Percentiles rank a stretch among this genome's conserved stretches.
Evolutionary conservation across 2,797 vertebrate genomes (phyloP).

Genomic region (Salarias fasciatus): DNA sequence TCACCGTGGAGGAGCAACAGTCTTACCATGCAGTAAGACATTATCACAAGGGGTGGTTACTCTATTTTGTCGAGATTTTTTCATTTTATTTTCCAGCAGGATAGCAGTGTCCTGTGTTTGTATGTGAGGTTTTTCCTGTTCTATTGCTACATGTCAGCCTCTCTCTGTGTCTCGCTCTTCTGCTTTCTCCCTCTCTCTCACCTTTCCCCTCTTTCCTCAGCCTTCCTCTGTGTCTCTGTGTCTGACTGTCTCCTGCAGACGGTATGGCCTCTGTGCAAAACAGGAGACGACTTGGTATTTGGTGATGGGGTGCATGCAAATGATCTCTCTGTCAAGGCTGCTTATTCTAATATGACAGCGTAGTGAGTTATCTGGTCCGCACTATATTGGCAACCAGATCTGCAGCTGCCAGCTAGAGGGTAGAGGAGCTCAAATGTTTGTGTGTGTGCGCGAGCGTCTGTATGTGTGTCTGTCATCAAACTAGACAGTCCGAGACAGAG

Average conservation of each 20-base stretch:
- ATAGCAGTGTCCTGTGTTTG: constrained; percentile 55
- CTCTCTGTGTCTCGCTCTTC: constrained; percentile 12
- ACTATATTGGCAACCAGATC: constrained; percentile 80
- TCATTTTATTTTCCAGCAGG: constrained; percentile 51
- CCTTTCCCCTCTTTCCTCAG: constrained; percentile 33
- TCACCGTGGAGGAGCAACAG: constrained; percentile 52
- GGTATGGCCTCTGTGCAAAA: constrained; percentile 70
- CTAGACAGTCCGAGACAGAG: constrained; percentile 75
- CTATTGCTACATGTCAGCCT: constrained; percentile 20
- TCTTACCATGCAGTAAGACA: constrained; percentile 29
- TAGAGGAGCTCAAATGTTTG: constrained; percentile 51
- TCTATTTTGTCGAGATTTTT: constrained; percentile 60
- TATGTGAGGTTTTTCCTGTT: constrained; percentile 20
- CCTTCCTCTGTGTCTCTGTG: constrained; percentile 47
- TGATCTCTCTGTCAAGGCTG: constrained; percentile 83
- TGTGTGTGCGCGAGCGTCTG: constrained; percentile 29
- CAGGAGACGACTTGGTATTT: constrained; percentile 76
- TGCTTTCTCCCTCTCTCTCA: constrained; percentile 11
- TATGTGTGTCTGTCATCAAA: constrained; percentile 54
- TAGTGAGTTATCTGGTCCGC: constrained; percentile 80
- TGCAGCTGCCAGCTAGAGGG: constrained; percentile 76
- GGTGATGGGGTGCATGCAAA: constrained; percentile 82
- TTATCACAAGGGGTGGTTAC: constrained; percentile 32
- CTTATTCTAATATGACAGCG: constrained; percentile 85
- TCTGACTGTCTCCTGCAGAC: constrained; percentile 64